Evolutionary conservation across 1,140 invertebrate genomes (phyloP).

Genomic region (Papilio aristodemus): DNA sequence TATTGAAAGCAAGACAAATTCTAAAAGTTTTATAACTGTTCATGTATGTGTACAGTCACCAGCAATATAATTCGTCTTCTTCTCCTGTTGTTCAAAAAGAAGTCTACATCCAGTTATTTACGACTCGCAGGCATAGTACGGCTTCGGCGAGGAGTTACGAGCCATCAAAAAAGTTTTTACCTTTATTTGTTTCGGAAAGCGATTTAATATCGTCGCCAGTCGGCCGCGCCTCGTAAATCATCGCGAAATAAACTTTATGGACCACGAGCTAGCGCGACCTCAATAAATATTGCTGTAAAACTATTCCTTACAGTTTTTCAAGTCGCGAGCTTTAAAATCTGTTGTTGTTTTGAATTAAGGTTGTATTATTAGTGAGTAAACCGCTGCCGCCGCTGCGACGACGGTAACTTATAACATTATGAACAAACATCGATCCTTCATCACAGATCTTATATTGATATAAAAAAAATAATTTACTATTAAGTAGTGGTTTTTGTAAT

Average conservation of each 20-base stretch:
- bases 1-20: too few relatives aligned
- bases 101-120: not conserved
- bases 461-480: too few relatives aligned
- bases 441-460: too few relatives aligned
- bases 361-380: too few relatives aligned
- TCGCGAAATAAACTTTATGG: constrained; percentile 4
- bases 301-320: not conserved
- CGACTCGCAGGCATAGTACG: not conserved
- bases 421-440: too few relatives aligned
- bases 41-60: too few relatives aligned
- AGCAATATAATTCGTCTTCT: too few relatives aligned
- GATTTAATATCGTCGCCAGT: constrained; percentile 1
- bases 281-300: not conserved
- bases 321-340: not conserved
- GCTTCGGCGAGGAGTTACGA: not conserved
- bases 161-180: constrained; percentile 11
- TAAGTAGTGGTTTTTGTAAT: too few relatives aligned
- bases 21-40: too few relatives aligned
- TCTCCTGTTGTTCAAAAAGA: too few relatives aligned
- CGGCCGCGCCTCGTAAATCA: not conserved
- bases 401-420: too few relatives aligned
- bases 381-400: too few relatives aligned
- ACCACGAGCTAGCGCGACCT: not conserved
- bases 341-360: not conserved
- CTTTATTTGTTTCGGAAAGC: constrained; percentile 20